Evolutionary conservation across 2,888 invertebrate genomes (phyloP).

Genomic region (Plutella xylostella): DNA sequence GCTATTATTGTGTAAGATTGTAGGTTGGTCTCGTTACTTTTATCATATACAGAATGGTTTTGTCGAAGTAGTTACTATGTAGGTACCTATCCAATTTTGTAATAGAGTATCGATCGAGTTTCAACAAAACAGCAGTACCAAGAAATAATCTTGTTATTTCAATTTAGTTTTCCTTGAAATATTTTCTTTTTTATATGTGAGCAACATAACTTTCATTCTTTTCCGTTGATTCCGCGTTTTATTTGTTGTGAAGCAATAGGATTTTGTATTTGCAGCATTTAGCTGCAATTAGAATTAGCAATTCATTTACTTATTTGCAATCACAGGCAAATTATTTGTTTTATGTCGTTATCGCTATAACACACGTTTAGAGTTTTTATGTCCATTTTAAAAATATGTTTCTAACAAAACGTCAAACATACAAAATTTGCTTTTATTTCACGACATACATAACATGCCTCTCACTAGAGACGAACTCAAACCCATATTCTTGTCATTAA

Average conservation of each 20-base stretch:
- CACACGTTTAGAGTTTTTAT: not conserved
- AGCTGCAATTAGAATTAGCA: not conserved
- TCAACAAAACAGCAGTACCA: not conserved
- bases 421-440: not conserved
- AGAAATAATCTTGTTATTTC: conserved; percentile 49
- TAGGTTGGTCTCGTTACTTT: no score
- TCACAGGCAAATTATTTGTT: no score
- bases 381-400: not conserved
- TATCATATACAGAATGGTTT: no score
- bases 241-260: not conserved
- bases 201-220: not conserved
- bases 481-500: no score
- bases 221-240: not conserved
- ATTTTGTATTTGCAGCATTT: not conserved
- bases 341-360: no score
- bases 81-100: not conserved
- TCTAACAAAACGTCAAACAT: not conserved
- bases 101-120: not conserved
- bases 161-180: conserved; percentile 22
- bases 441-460: no score
- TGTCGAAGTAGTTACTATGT: no score
- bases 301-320: no score
- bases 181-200: conserved; percentile 9
- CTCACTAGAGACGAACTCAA: no score
- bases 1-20: no score